Evolutionary conservation across 2,888 invertebrate species (phyloP), one percentile per base, ranked within the genome.

Genomic region (Eupeodes luniger): DNA sequence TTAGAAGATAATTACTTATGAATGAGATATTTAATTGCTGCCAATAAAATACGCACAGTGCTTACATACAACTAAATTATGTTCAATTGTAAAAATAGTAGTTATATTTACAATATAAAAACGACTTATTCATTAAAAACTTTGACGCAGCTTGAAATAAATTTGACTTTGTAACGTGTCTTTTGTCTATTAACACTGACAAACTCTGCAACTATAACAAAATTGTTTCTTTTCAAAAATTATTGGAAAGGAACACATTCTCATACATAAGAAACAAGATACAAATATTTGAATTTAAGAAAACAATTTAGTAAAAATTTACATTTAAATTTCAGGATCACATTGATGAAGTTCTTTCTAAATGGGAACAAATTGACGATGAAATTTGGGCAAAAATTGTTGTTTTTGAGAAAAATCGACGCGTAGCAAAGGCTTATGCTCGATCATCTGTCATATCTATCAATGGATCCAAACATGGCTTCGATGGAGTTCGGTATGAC

Each of bases 341-440:
- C 94, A 97, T 99, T 93, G 97, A 98, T 93, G 99, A 99, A 95
- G 98, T 99, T 70, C 94, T 98, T 91, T 97, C 97, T 93, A 99
- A 99, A 94, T 98, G 99, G 97, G 97, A 97, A 91, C 97, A 98
- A 94, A 98, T 99, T 91, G 99, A 99, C 93, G 98, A 99, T 93
- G 99, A 98, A 94, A 99, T 99, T 91, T 99, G 99, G 99, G 98
- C 98, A 89, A 99, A 99, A 95, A 97, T 99, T 89, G 98, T 99
- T 92, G 98, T 99, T 89, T 96, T 99, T 94, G 99, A 99, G 94
- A 96, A 97, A 93, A 98, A 98, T 93, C 95, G 98, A 90, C 96
- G 99, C 90, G 98, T 99, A 76, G 99, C 99, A 89, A 99, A 99
- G 94, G 99, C 99, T 5, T 99, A 99, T 94, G 98, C 99, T 89